phyloP scores from a whole-genome alignment of 2,888 invertebrate species.

The Chironomus tentans region DNA sequence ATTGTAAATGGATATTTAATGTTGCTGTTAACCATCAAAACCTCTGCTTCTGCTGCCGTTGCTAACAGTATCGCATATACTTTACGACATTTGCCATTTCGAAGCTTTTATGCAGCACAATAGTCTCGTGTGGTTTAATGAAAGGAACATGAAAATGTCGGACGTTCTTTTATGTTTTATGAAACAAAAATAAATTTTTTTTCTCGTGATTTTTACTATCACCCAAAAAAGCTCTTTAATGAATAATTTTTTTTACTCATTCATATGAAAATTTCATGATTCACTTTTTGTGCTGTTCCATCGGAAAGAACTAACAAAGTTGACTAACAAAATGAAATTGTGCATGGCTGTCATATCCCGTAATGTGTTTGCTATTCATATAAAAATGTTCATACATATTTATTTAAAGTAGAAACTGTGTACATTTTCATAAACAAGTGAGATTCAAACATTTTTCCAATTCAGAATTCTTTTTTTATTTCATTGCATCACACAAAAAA shows the following conservation, averaged over 20 bases:
- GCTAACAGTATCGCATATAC: neutral
- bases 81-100: neutral
- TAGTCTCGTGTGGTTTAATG: neutral
- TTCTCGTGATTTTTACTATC: neutral
- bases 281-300: neutral
- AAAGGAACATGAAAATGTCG: neutral
- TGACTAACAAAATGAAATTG: neutral
- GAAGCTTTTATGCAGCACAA: neutral
- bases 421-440: no score
- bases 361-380: no score
- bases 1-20: constrained; percentile 23
- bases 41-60: neutral
- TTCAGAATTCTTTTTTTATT: no score
- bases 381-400: no score
- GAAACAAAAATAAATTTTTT: neutral
- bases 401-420: no score
- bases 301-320: neutral
- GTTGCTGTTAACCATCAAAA: constrained; percentile 13
- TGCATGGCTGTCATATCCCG: neutral
- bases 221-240: neutral
- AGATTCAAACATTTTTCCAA: no score
- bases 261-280: neutral
- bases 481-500: no score
- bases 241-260: neutral
- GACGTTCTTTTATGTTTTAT: neutral